Conservation (phyloP, 2,797 vertebrate species). For the Pachyuromys duprasi region DNA sequence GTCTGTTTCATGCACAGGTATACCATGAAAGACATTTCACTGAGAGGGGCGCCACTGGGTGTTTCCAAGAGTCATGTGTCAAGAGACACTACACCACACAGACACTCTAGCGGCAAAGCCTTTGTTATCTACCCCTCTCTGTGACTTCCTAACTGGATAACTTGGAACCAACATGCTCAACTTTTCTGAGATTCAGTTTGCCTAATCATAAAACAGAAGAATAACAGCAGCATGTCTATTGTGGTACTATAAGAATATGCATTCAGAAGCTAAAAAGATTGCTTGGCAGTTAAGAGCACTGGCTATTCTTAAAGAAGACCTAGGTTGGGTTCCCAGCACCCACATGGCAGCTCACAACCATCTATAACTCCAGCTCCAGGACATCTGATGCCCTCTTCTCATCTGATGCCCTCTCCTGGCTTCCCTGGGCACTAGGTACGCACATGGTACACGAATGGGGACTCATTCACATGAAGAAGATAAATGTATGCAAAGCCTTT, state of each 20-base stretch:
- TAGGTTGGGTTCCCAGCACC: not conserved
- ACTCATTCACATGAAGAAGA: not conserved
- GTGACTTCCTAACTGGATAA: not conserved
- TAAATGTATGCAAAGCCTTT: not conserved
- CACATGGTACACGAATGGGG: not conserved
- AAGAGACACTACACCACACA: not conserved
- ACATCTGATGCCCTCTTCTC: not conserved
- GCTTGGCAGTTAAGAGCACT: not conserved
- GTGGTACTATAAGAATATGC: conserved; percentile 29
- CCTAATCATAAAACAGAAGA: conserved; percentile 25
- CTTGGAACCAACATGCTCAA: not conserved
- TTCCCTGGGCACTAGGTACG: not conserved
- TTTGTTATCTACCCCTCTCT: not conserved
- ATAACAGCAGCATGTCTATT: not conserved
- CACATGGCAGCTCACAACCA: not conserved
- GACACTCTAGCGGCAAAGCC: not conserved
- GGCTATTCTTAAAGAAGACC: not conserved
- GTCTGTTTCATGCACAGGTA: not conserved
- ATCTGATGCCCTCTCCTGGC: not conserved
- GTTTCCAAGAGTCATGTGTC: not conserved
- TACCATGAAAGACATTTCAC: not conserved
- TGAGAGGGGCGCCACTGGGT: not conserved
- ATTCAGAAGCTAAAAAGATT: not conserved
- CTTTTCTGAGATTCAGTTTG: not conserved
- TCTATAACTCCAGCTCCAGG: not conserved